Percentiles rank a stretch among this genome's conserved stretches.
Evolutionary conservation across 2,113 vertebrate species (phyloP).

Genomic region (Zosterops lateralis): DNA sequence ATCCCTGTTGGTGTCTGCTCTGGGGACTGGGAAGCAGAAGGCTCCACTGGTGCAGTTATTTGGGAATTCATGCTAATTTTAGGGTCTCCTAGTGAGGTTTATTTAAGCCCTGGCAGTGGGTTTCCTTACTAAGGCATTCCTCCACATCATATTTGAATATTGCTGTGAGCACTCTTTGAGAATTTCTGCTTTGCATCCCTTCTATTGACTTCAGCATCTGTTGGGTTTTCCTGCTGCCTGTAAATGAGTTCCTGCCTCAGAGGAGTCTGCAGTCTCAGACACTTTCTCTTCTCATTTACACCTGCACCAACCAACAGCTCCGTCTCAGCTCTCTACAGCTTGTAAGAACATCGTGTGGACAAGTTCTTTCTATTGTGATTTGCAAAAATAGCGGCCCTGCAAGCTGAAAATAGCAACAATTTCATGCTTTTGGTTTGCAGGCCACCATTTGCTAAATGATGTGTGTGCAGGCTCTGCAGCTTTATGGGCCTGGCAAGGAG

Average conservation of each 20-base stretch:
- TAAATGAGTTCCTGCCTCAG: background rate
- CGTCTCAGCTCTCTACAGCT: background rate
- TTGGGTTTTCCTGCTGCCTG: background rate
- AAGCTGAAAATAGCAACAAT: background rate
- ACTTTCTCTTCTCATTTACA: background rate
- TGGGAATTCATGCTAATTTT: background rate
- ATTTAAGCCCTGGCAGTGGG: slow-evolving; percentile 5
- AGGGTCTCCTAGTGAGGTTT: background rate
- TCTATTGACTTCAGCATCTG: slow-evolving; percentile 16
- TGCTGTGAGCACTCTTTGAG: background rate
- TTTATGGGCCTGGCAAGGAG: background rate
- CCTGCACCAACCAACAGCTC: background rate
- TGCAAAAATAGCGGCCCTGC: background rate
- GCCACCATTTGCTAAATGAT: background rate
- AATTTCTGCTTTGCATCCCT: background rate
- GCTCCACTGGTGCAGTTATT: background rate
- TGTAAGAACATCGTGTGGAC: background rate
- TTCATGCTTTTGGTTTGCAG: background rate
- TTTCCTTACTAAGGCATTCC: slow-evolving; percentile 4
- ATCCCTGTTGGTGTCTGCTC: background rate
- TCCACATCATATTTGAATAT: background rate
- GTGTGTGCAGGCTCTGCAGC: background rate
- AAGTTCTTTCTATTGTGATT: background rate
- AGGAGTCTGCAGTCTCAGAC: background rate
- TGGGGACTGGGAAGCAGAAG: background rate